phyloP scores from a whole-genome alignment of 1,140 invertebrate genomes.

The Drosophila leontia region DNA sequence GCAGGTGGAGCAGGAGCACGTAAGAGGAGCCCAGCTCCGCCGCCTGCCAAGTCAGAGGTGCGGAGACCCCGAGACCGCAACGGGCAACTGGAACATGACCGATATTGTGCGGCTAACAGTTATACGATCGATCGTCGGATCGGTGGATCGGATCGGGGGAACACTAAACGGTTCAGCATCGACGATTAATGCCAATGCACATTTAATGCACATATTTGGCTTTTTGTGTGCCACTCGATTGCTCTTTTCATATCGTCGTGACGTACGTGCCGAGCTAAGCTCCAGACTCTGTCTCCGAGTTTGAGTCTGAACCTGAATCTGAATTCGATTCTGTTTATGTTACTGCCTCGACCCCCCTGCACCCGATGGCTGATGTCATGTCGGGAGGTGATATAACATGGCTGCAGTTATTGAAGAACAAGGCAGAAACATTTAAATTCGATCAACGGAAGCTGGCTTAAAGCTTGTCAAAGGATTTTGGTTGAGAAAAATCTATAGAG shows the following conservation, averaged over 20 bases:
- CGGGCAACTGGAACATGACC: slow-evolving; percentile 80
- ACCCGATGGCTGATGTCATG: slow-evolving; percentile 66
- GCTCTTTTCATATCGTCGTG: slow-evolving; percentile 69
- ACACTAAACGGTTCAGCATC: slow-evolving; percentile 69
- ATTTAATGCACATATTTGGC: slow-evolving; percentile 80
- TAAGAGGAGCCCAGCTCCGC: slow-evolving; percentile 32
- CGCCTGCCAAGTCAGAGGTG: slow-evolving; percentile 74
- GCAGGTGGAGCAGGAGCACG: slow-evolving; percentile 28
- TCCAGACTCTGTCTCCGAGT: slow-evolving; percentile 40
- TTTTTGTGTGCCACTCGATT: slow-evolving; percentile 69
- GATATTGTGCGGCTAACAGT: slow-evolving; percentile 79
- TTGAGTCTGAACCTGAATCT: slow-evolving; percentile 30
- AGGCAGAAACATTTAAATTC: slow-evolving; percentile 17
- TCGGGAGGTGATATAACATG: slow-evolving; percentile 82
- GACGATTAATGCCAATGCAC: slow-evolving; percentile 82
- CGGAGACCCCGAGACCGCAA: slow-evolving; percentile 52
- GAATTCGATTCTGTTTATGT: slow-evolving; percentile 22
- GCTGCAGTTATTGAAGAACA: slow-evolving; percentile 72
- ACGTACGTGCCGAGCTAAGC: slow-evolving; percentile 74
- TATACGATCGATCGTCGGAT: slow-evolving; percentile 45
- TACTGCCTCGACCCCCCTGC: slow-evolving; percentile 3
- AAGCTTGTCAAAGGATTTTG: neutral
- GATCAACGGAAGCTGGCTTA: slow-evolving; percentile 33
- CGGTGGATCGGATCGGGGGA: slow-evolving; percentile 4
- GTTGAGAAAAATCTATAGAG: neutral